A percentile compares a stretch with the other conserved stretches of the same genome.
These are phyloP conservation scores for Tauraco hartlaubi DNA, from an alignment of 2,797 vertebrate species.

Conservation along the genomic window DNA sequence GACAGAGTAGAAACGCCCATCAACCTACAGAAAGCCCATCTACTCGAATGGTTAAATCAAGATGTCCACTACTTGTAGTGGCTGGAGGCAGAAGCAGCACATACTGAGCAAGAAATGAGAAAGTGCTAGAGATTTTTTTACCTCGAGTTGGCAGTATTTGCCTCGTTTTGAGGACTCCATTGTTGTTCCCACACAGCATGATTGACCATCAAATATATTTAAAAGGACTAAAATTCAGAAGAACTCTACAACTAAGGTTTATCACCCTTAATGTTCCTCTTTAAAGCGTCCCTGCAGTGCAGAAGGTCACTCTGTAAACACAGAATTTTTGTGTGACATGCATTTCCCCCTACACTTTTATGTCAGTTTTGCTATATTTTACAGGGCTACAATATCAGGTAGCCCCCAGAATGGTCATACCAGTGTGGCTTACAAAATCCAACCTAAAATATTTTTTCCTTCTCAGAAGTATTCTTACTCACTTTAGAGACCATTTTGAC, in stretches of 20 bases:
- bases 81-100: background rate
- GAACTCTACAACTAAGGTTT: background rate
- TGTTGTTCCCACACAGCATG: background rate
- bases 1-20: background rate
- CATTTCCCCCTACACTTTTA: background rate
- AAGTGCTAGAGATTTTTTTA: background rate
- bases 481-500: background rate
- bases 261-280: background rate
- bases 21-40: background rate
- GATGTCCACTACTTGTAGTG: background rate
- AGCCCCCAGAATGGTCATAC: background rate
- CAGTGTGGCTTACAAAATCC: background rate
- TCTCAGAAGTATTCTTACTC: background rate
- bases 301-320: background rate
- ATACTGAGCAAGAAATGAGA: background rate
- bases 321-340: background rate
- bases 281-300: background rate
- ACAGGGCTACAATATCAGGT: background rate
- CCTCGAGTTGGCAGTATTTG: background rate
- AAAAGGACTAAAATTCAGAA: slow-evolving; percentile 9
- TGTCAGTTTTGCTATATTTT: background rate
- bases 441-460: background rate
- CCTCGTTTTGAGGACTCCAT: background rate
- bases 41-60: background rate
- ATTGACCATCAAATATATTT: background rate